Conservation (phyloP, 2,113 vertebrate species). For the Athene noctua region DNA sequence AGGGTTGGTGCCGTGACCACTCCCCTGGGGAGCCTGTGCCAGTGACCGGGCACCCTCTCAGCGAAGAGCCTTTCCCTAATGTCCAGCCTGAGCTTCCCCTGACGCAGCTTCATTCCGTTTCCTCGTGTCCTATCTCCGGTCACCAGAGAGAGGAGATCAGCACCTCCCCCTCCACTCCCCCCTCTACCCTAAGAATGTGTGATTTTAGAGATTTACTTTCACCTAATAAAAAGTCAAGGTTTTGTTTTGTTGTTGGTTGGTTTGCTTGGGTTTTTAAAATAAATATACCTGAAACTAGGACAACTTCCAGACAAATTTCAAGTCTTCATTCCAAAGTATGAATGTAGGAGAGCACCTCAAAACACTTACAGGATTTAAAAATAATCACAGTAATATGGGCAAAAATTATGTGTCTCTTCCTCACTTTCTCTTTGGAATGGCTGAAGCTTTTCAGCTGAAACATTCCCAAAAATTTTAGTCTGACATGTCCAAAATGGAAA, state of each 20-base stretch:
- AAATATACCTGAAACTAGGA: neutral
- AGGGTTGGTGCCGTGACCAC: neutral
- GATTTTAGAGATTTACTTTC: neutral
- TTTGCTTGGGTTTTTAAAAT: neutral
- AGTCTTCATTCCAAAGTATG: neutral
- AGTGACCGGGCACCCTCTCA: rapidly evolving
- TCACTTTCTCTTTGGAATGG: neutral
- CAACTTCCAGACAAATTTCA: neutral
- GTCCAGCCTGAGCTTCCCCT: neutral
- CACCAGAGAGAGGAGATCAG: neutral
- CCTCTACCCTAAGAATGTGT: neutral
- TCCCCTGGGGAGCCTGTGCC: neutral
- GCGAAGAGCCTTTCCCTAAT: neutral
- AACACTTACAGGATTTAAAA: neutral
- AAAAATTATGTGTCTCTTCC: neutral
- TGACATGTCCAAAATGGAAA: neutral
- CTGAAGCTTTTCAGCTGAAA: neutral
- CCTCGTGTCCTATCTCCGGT: neutral
- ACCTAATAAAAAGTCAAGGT: neutral
- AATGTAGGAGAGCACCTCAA: neutral
- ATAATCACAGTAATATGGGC: neutral
- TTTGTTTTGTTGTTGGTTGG: neutral
- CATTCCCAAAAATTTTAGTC: neutral
- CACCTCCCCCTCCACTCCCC: neutral
- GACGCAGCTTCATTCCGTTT: neutral